Conservation (phyloP, 2,113 vertebrate species). For the Sphyrna mokarran region DNA sequence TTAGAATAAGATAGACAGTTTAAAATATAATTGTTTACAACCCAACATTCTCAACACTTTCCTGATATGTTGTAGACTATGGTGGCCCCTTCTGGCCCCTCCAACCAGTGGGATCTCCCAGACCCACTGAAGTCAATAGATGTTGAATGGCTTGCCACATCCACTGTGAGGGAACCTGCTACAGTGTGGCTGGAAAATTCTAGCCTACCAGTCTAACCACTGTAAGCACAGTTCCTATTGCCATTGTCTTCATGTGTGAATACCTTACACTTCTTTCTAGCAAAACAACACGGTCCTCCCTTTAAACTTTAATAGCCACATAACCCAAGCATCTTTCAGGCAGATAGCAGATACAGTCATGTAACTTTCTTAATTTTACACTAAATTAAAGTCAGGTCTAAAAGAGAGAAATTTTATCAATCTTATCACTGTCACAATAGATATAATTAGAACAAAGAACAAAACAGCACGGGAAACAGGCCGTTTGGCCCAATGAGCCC, state of each 20-base stretch:
- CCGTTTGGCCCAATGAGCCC: no score
- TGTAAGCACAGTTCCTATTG: not conserved
- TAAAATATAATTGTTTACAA: not conserved
- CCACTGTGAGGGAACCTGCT: no score
- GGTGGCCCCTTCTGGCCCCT: no score
- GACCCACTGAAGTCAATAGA: no score
- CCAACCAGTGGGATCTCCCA: no score
- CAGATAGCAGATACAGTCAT: not conserved
- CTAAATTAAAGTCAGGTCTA: not conserved
- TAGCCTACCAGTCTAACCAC: no score
- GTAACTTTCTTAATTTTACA: not conserved
- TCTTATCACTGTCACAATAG: not conserved
- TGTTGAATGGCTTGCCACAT: no score
- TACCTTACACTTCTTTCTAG: not conserved
- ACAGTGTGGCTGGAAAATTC: no score
- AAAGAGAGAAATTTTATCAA: not conserved
- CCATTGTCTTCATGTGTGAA: not conserved
- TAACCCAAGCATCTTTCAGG: not conserved
- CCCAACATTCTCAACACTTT: not conserved
- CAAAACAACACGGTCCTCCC: not conserved
- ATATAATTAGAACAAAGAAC: no score
- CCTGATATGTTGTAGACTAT: not conserved
- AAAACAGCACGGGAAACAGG: no score
- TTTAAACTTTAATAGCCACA: not conserved
- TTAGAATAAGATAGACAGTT: not conserved